phyloP scores from a whole-genome alignment of 2,888 invertebrate species.

The Hypolimnas misippus region DNA sequence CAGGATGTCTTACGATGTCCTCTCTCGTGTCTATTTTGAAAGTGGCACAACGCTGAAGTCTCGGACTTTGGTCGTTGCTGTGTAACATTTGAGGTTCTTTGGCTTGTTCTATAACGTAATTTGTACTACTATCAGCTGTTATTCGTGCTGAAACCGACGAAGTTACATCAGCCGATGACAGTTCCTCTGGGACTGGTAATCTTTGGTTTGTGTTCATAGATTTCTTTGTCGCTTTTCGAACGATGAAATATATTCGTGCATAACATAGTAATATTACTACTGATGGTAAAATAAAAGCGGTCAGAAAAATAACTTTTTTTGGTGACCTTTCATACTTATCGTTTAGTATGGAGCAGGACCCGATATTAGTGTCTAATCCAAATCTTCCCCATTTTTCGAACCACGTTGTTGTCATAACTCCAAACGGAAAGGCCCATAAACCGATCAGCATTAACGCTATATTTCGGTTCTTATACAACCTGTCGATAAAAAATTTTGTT shows the following conservation, averaged over 20 bases:
- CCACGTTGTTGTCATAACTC: constrained; percentile 88
- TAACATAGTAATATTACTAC: constrained; percentile 92
- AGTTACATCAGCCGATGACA: constrained; percentile 42
- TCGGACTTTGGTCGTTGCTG: constrained; percentile 8
- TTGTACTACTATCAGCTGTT: constrained; percentile 34
- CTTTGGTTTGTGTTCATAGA: constrained; percentile 68
- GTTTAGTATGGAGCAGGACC: constrained; percentile 91
- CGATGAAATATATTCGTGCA: constrained; percentile 91
- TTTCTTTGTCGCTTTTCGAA: constrained; percentile 87
- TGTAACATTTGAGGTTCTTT: constrained; percentile 18
- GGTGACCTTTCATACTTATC: constrained; percentile 87
- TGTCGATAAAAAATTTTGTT: constrained; percentile 54
- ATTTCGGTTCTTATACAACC: constrained; percentile 87
- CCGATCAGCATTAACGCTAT: constrained; percentile 88
- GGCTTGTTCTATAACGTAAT: constrained; percentile 27
- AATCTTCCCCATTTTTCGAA: constrained; percentile 91
- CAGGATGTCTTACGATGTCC: constrained; percentile 25
- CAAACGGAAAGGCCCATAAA: constrained; percentile 89
- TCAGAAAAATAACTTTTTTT: constrained; percentile 91
- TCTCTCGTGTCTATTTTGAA: constrained; percentile 41
- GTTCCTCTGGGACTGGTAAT: constrained; percentile 50
- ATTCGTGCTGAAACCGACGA: constrained; percentile 39
- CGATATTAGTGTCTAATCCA: constrained; percentile 88
- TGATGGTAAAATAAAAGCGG: constrained; percentile 93
- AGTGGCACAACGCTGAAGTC: constrained; percentile 29